Percentiles rank a stretch among this genome's conserved stretches.
Conservation (phyloP, 2,113 vertebrate species). For the Hiodon tergisus region DNA sequence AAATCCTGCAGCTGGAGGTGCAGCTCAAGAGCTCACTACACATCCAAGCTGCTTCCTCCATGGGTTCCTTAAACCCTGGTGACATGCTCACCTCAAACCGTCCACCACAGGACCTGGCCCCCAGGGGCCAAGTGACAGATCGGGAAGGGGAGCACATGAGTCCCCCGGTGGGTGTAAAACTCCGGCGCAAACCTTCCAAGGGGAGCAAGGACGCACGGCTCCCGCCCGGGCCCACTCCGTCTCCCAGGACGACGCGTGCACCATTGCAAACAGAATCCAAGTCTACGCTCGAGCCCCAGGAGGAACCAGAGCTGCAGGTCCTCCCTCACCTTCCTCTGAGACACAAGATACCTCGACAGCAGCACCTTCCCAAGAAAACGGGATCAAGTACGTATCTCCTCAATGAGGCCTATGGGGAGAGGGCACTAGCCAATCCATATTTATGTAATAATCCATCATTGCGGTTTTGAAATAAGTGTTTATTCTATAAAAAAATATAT, state of each 20-base stretch:
- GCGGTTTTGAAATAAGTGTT: too few species aligned
- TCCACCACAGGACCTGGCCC: conserved; percentile 14
- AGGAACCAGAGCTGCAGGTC: conserved; percentile 13
- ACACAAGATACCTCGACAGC: conserved; percentile 41
- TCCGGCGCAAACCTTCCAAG: conserved; percentile 22
- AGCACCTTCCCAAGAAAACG: conserved; percentile 10
- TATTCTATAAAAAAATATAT: too few species aligned
- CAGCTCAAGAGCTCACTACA: not conserved
- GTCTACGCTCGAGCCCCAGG: not conserved
- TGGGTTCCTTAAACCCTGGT: not conserved
- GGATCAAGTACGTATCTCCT: conserved; percentile 48
- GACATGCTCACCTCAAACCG: conserved; percentile 6
- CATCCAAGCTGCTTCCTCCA: not conserved
- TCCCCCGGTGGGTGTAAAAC: conserved; percentile 28
- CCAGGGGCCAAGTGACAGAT: not conserved
- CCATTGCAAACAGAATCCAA: not conserved
- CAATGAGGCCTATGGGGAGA: too few species aligned
- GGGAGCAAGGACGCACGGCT: conserved; percentile 3
- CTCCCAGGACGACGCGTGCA: not conserved
- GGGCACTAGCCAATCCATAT: too few species aligned
- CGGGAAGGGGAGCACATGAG: conserved; percentile 7
- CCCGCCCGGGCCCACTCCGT: not conserved
- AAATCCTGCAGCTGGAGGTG: conserved; percentile 41
- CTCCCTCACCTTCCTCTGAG: conserved; percentile 22
- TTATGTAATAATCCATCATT: too few species aligned